Conservation (phyloP, 2,113 vertebrate species). For the Nothoprocta pentlandii region DNA sequence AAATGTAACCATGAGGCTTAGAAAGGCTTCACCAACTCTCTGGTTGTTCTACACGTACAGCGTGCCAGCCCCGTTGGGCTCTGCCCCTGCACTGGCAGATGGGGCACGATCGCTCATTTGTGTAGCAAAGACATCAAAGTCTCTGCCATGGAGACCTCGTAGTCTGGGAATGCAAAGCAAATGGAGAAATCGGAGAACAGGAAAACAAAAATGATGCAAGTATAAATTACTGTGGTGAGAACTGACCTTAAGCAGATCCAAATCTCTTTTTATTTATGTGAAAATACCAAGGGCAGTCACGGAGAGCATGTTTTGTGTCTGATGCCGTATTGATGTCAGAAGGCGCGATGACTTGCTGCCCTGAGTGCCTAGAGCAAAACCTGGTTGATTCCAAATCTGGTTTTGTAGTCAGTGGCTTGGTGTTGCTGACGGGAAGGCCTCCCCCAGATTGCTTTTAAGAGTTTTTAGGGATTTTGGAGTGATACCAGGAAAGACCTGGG, state of each 20-base stretch:
- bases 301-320: not conserved
- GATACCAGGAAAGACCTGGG: not conserved
- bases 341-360: accelerated
- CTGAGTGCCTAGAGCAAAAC: not conserved
- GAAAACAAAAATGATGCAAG: not conserved
- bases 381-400: not conserved
- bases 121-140: not conserved
- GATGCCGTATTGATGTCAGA: not conserved
- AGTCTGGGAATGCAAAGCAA: not conserved
- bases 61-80: not conserved
- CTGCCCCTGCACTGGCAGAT: not conserved
- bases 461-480: not conserved
- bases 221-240: not conserved
- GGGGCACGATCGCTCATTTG: not conserved
- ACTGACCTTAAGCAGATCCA: not conserved
- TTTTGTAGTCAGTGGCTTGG: not conserved
- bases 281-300: not conserved
- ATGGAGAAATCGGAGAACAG: not conserved
- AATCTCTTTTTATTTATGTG: not conserved
- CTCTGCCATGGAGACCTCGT: not conserved
- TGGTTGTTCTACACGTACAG: not conserved
- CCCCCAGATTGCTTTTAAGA: not conserved
- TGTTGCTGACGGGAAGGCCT: not conserved
- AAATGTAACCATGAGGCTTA: not conserved
- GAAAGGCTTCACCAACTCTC: not conserved